Base-by-base conservation (phyloP, 2,888 invertebrate species). In the Pterobdella sp. region DNA sequence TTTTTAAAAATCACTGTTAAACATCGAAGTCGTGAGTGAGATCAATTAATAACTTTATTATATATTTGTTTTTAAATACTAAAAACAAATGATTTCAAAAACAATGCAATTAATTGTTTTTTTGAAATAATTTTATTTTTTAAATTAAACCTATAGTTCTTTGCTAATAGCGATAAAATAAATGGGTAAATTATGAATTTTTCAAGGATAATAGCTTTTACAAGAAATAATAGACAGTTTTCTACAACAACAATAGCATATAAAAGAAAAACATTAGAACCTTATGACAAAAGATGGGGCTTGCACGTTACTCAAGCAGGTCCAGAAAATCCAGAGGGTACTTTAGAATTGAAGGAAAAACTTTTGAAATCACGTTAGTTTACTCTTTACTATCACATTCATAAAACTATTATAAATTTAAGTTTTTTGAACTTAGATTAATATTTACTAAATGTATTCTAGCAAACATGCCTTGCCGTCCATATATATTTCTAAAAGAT, bases 281-380 rank as follows among this genome's bases (percentile, higher is more conserved):
- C 76, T 1, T 76, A 72, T 49, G 76, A 76, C 36, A 65, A 63
- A 37, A 56, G 76, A 26, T 76, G 73, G 66, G 75, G 73, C 36
- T 32, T 75, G 10, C 64, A 72, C n/a, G 72, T 75, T 26, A 73
- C 68, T 42, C 75, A 76, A 42, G 76, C 73, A 7, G 74, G 72
- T 31, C 72, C 74, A 32, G n/a, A 68, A 32, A 76, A 70, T 14
- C 60, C 65, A 32, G 75, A 75, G 34, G 76, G 76, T 3, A 32
- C 60, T 29, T 60, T 56, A 34, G 71, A 74, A 34, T 34, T 76
- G 49, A 66, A 74, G 14, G 31, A 49, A 35, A 71, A 35, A 60
- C 56, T 71, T 29, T 35, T 60, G 3, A 60, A 36, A 63, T 60
- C 35, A 71, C 71, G 71, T 34, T 42, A 63, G 74, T 68, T 74